Evolutionary conservation across 2,797 vertebrate genomes (phyloP), one percentile per base, ranked within the genome.

Genomic region (Bradypodion pumilum): DNA sequence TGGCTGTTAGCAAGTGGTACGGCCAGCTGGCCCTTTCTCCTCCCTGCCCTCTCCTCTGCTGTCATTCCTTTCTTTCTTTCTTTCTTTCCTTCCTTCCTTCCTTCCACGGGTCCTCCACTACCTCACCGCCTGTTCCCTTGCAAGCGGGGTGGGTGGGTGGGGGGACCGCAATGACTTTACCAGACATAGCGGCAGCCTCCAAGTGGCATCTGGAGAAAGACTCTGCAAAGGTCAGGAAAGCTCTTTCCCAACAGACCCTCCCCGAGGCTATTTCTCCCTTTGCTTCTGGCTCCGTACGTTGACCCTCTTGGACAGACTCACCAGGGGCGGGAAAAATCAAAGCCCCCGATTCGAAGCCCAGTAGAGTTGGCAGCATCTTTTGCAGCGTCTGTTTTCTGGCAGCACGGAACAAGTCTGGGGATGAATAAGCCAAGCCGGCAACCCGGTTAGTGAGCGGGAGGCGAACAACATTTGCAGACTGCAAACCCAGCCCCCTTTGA

Each of bases 141-240:
- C n/a, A n/a, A n/a, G n/a, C n/a, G n/a, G n/a, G n/a, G n/a, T n/a
- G n/a, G n/a, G n/a, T n/a, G n/a, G n/a, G n/a, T n/a, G n/a, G n/a
- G n/a, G n/a, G n/a, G 27, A 72, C 68, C 69, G 5, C 69, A 80
- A 59, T 65, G 32, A 4, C 37, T 59, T 80, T 85, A 68, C 70
- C 83, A 80, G 83, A 74, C 70, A 35, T 80, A 35, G 78, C 5
- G 69, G 46, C 77, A 56, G 83, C 59, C 19, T 29, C 12, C 2
- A 23, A 70, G 25, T 35, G 29, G 37, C 83, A 74, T 83, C 83
- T 80, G 76, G 59, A 63, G 60, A 79, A 74, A 65, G 29, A 8
- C 5, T 79, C 76, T 32, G 78, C n/a, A 2, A 27, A 29, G 62
- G 8, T 23, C 78, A 35, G 29, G 10, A 21, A 13, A 42, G 35